A percentile compares a stretch with the other conserved stretches of the same genome.
Evolutionary conservation across 2,797 vertebrate species (phyloP).

Genomic region (Sorex maritimensis): DNA sequence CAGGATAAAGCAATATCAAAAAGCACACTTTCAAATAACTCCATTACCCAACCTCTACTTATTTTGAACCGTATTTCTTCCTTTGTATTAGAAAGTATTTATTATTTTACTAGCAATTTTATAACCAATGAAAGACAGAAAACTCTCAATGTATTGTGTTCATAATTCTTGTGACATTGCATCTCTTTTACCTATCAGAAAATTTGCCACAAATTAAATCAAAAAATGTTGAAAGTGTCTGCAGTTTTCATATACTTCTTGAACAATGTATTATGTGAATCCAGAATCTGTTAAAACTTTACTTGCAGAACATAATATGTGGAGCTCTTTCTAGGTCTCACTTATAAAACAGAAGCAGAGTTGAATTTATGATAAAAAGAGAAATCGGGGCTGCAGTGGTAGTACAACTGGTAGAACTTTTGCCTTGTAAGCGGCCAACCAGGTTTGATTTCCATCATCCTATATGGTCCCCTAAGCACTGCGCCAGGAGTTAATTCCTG

Average conservation of each 20-base stretch:
- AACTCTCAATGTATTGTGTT: neutral
- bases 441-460: too few species aligned
- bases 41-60: neutral
- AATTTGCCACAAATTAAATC: slow-evolving; percentile 1
- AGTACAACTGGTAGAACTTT: too few species aligned
- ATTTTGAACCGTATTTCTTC: slow-evolving; percentile 15
- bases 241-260: neutral
- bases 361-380: slow-evolving; percentile 2
- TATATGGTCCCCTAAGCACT: too few species aligned
- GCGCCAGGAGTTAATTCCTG: too few species aligned
- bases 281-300: neutral
- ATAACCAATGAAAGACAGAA: neutral
- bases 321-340: neutral
- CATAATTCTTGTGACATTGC: neutral
- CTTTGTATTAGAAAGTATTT: neutral
- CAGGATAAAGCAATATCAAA: neutral
- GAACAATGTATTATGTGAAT: neutral
- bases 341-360: neutral
- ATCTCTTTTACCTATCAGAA: neutral
- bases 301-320: neutral
- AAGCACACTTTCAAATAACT: neutral
- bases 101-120: slow-evolving; percentile 11
- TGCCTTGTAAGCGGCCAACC: too few species aligned
- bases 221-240: neutral
- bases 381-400: neutral